Percentiles rank a stretch among this genome's conserved stretches.
phyloP scores from a whole-genome alignment of 2,797 vertebrate genomes.

The Pogonophryne albipinna region DNA sequence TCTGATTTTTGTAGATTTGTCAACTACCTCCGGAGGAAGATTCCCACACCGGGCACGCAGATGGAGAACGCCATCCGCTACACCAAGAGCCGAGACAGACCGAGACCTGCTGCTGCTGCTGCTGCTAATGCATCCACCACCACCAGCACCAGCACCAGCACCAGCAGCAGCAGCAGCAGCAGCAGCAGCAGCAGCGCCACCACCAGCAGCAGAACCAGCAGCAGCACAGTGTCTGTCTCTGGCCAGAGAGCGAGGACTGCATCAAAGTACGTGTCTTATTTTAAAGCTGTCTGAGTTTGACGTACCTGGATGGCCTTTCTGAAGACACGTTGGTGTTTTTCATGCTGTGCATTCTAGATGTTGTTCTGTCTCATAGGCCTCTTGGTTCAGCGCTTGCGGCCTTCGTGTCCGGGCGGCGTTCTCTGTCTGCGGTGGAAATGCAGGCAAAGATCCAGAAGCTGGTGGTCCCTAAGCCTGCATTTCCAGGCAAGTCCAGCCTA shows the following conservation, averaged over 20 bases:
- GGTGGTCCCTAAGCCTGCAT: not conserved
- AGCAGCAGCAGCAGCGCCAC: too few relatives aligned
- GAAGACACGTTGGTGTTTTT: too few relatives aligned
- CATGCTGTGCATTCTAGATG: not conserved
- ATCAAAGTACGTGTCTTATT: too few relatives aligned
- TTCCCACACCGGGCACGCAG: not conserved
- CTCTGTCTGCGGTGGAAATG: conserved; percentile 1
- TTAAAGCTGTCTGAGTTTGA: too few relatives aligned
- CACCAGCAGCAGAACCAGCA: too few relatives aligned
- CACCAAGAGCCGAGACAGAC: not conserved
- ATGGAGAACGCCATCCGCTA: not conserved
- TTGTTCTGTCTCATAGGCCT: not conserved
- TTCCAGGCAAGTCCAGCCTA: not conserved
- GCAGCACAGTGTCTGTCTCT: too few relatives aligned
- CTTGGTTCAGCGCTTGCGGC: not conserved
- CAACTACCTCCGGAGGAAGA: not conserved
- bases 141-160: too few relatives aligned
- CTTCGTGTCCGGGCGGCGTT: not conserved
- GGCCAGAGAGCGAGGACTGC: too few relatives aligned
- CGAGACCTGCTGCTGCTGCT: not conserved
- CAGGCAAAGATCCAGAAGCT: not conserved
- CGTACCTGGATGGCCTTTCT: too few relatives aligned
- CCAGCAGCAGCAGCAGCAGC: too few relatives aligned
- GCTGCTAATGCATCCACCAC: too few relatives aligned
- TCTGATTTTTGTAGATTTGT: not conserved